Base-by-base conservation (phyloP, 2,113 vertebrate genomes). In the Phalacrocorax aristotelis region DNA sequence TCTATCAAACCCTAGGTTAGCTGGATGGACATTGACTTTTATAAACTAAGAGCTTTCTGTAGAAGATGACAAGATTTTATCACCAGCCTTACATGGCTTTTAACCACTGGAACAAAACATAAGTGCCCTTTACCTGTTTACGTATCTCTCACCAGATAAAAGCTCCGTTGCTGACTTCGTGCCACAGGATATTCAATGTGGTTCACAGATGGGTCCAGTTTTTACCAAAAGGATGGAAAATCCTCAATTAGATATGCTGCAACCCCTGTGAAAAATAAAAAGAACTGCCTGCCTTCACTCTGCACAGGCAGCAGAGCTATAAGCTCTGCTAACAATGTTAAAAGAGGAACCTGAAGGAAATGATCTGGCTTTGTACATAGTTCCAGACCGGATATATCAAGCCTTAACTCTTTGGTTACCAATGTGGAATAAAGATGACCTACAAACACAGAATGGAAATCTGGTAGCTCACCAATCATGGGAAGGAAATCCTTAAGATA, bases 371-470 rank as follows among this genome's bases (percentile, higher is more conserved):
- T 87, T 69, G 69, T 82, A 85, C 55, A 36, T 40, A 48, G 54
- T 69, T 93, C 78, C 89, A 93, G 87, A 93, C 48, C 9, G 87
- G 89, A 91, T 77, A 54, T 4, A 87, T 85, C 34, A 52, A 61
- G 40, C 40, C 77, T 96, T 97, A 97, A 95, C 96, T 93, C 38
- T 90, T 94, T 96, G 82, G 15, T 32, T 88, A 83, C 93, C 82
- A 61, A 61, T 7, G 7, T 1, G 16, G 27, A 93, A 57, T 16
- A 64, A 92, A 85, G 57, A 79, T 15, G 40, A 87, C 36, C 49
- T 80, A 42, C 30, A 89, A 95, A 72, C 17, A 81, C 8, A 81
- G 55, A 76, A 48, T 34, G 23, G 44, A 76, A 82, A 79, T 64
- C 44, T 82, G 15, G 18, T 51, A 83, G 30, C 40, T 51, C 52